These are phyloP conservation scores for Marronus borbonicus DNA, from an alignment of 2,888 invertebrate species.

Conservation along the genomic window DNA sequence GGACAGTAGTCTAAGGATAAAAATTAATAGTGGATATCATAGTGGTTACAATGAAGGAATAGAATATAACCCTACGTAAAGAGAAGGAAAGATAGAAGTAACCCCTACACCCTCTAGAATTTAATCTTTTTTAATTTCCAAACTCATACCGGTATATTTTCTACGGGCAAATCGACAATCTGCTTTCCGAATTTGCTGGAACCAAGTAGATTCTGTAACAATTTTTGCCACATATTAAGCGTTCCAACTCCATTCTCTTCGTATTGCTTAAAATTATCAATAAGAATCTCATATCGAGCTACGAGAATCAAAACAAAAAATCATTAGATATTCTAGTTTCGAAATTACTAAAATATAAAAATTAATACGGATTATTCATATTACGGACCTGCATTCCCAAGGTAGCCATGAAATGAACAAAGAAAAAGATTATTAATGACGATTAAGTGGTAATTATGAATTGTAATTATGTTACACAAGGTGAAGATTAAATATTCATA, in stretches of 20 bases:
- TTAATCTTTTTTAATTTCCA: constrained; percentile 26
- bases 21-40: neutral
- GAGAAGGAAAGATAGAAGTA: constrained; percentile 14
- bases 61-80: constrained; percentile 17
- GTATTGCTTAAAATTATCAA: neutral
- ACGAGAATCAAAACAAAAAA: too few relatives aligned
- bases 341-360: neutral
- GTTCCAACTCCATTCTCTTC: neutral
- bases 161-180: constrained; percentile 47
- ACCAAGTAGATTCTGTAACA: constrained; percentile 50
- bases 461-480: too few relatives aligned
- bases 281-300: too few relatives aligned
- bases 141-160: constrained; percentile 47
- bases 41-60: constrained; percentile 8
- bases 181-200: constrained; percentile 44
- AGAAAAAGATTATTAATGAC: too few relatives aligned
- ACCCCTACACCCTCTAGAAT: constrained; percentile 22
- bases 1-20: neutral
- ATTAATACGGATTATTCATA: neutral
- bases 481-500: too few relatives aligned
- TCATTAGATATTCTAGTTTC: too few relatives aligned
- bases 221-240: constrained; percentile 43
- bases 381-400: too few relatives aligned
- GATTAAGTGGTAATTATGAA: too few relatives aligned
- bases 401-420: too few relatives aligned